Evolutionary conservation across 2,797 vertebrate genomes (phyloP), one percentile per base, ranked within the genome.

Genomic region (Petrocephalus sullivani): DNA sequence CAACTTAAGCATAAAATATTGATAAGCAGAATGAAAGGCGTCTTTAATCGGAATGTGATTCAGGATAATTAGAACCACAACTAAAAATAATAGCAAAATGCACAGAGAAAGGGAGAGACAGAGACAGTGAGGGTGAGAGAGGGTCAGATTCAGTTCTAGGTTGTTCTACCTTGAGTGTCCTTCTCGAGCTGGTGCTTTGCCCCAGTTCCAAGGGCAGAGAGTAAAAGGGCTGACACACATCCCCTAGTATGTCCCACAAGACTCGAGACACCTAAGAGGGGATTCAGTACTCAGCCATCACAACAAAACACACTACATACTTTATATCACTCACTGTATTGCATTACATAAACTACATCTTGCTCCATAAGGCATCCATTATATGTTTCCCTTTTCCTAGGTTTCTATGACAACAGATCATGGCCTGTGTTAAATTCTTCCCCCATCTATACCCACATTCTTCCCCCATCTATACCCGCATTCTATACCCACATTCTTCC

Each of bases 221-320:
- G 91, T 97, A 98, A 90, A 96, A 96, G 0, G 95, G 95, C 8
- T 94, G 92, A 58, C 97, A 97, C 3, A 96, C 93, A 2, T 98
- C 96, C 3, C 97, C 97, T 89, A 98, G 90, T 6, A 98, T 91
- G 21, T 95, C 75, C 3, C 95, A 93, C 51, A 98, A 92, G 21
- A 98, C 92, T 0, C 93, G 91, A 19, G 95, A 95, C 90, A 98
- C 96, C 91, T 97, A 51, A 90, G 67, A 85, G 3, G 88, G 87
- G 57, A 83, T 60, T 81, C n/a, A 8, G 46, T 19, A 85, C 28
- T 61, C 6, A 64, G 67, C 8, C 4, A 88, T 84, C 21, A 71
- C 21, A 19, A 82, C 57, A 64, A 88, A 37, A 81, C 28, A 78
- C 64, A 87, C 14, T 82, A 81, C 41, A 46, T 9, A 78, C 16